Percentiles rank a stretch among this genome's conserved stretches.
Evolutionary conservation across 2,113 vertebrate genomes (phyloP).

Genomic region (Nansenia antarctica): DNA sequence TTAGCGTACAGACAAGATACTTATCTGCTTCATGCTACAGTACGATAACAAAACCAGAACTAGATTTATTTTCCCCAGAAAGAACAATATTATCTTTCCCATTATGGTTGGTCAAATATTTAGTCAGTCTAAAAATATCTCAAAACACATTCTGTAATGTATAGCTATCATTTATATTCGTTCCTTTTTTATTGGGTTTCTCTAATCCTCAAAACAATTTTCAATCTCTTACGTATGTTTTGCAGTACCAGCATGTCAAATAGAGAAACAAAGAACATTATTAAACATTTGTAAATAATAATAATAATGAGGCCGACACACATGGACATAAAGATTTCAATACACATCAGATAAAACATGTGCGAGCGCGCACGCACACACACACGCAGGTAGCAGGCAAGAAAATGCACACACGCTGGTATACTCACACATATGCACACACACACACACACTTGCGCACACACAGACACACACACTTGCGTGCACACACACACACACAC

Average conservation of each 20-base stretch:
- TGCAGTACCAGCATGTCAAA: neutral
- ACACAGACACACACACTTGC: conserved; percentile 1
- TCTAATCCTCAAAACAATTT: conserved; percentile 21
- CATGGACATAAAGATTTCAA: neutral
- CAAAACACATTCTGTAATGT: conserved; percentile 5
- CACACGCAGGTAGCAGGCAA: neutral
- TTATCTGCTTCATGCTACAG: conserved; percentile 46
- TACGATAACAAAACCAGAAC: conserved; percentile 38
- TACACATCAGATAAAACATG: too few relatives aligned
- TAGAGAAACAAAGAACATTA: neutral
- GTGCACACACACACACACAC: conserved; percentile 33
- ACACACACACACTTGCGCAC: neutral
- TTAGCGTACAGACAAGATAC: conserved; percentile 52
- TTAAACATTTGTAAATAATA: too few relatives aligned
- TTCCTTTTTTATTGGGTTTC: too few relatives aligned
- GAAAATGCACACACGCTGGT: neutral
- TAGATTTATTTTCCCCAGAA: conserved; percentile 12
- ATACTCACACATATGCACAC: neutral
- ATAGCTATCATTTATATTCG: conserved; percentile 19
- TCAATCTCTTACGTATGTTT: neutral
- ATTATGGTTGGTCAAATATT: conserved; percentile 23
- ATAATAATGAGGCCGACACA: too few relatives aligned
- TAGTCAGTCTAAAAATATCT: conserved; percentile 37
- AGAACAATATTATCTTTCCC: conserved; percentile 47
- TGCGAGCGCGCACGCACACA: neutral